These are phyloP conservation scores for Papilio aristodemus DNA, from an alignment of 1,140 invertebrate genomes.

Conservation along the genomic window DNA sequence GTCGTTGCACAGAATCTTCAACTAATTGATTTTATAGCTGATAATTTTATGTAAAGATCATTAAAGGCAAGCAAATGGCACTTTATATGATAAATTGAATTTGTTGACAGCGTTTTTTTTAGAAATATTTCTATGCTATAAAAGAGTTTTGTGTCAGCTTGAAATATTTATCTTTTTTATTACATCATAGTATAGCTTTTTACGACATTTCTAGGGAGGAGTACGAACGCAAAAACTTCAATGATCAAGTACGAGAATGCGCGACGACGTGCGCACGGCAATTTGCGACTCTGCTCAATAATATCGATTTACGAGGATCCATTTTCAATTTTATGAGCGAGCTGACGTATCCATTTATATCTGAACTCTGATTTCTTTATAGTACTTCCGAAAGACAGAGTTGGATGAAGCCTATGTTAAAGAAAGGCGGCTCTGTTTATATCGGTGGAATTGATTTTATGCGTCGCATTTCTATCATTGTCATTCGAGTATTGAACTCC, in stretches of 20 bases:
- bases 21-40: conserved; percentile 28
- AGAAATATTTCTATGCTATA: not conserved
- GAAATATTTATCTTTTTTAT: conserved; percentile 35
- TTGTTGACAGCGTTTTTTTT: not conserved
- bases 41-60: conserved; percentile 3
- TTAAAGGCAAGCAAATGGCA: conserved; percentile 10
- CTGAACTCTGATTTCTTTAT: conserved; percentile 50
- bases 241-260: conserved; percentile 61
- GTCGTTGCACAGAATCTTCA: conserved; percentile 3
- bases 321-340: conserved; percentile 70
- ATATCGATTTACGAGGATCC: conserved; percentile 65
- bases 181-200: conserved; percentile 37
- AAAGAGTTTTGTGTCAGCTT: not conserved
- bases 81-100: conserved; percentile 4
- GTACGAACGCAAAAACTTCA: conserved; percentile 35
- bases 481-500: conserved; percentile 34
- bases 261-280: conserved; percentile 57
- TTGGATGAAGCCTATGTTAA: conserved; percentile 8
- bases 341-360: conserved; percentile 55
- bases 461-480: conserved; percentile 33
- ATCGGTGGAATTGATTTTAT: conserved; percentile 36
- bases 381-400: conserved; percentile 27
- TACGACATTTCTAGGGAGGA: conserved; percentile 40
- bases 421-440: conserved; percentile 39
- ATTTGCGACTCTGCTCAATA: conserved; percentile 64